Conservation (phyloP, 2,888 invertebrate species). For the Theretra japonica region DNA sequence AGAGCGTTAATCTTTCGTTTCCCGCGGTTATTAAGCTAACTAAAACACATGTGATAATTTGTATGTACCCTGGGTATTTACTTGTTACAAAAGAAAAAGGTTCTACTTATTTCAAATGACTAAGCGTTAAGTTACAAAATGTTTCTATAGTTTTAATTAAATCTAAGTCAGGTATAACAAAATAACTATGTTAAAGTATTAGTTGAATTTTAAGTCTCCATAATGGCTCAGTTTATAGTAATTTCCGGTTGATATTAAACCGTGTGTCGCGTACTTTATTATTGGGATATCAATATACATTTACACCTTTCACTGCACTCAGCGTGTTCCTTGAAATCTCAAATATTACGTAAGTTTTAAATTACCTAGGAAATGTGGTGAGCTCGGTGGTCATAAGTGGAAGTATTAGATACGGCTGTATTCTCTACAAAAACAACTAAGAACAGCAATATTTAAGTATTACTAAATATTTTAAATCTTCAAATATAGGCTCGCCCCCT, state of each 20-base stretch:
- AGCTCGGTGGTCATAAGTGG: conserved; percentile 19
- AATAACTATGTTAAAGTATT: no score
- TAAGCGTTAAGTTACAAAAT: no score
- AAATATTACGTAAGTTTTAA: conserved; percentile 35
- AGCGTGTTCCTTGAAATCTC: conserved; percentile 37
- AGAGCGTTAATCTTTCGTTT: no score
- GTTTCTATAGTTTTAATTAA: no score
- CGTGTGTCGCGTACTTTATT: neutral
- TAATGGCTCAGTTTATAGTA: neutral
- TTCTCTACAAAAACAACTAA: neutral
- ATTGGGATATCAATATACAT: conserved; percentile 10
- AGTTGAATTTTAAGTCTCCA: no score
- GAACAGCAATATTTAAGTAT: neutral
- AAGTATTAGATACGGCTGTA: conserved; percentile 12
- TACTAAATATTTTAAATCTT: neutral
- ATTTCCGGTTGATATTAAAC: neutral
- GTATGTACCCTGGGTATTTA: no score
- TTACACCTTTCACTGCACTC: conserved; percentile 39
- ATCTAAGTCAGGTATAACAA: no score
- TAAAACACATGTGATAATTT: no score
- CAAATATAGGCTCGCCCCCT: no score
- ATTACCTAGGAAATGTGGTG: conserved; percentile 30
- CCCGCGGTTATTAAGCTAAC: no score
- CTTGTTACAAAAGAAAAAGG: no score
- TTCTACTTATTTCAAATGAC: no score